A percentile compares a stretch with the other conserved stretches of the same genome.
These are phyloP conservation scores for Siderastrea siderea DNA, from an alignment of 92 coral and sea anemone species.

Conservation along the genomic window DNA sequence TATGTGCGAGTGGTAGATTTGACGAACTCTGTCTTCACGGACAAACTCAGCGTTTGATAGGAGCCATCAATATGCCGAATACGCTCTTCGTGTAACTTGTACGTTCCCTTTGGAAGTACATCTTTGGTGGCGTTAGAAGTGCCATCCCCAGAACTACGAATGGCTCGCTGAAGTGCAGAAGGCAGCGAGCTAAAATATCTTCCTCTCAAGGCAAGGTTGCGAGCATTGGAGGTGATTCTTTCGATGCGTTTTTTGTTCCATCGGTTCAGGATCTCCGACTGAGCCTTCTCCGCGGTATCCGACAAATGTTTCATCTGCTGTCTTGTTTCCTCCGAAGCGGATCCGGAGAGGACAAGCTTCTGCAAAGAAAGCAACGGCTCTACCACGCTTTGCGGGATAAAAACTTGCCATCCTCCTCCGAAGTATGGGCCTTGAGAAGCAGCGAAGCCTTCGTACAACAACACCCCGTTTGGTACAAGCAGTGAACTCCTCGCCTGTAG, in stretches of 20 bases:
- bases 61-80: slow-evolving; percentile 18
- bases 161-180: slow-evolving; percentile 13
- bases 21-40: slow-evolving; percentile 54
- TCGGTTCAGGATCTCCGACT: slow-evolving; percentile 13
- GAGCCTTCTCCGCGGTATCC: not conserved
- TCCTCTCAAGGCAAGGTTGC: slow-evolving; percentile 13
- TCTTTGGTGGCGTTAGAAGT: not conserved
- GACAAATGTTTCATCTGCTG: not conserved
- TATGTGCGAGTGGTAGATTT: slow-evolving; percentile 48
- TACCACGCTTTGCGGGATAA: slow-evolving; percentile 31
- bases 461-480: slow-evolving; percentile 41
- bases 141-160: slow-evolving; percentile 1
- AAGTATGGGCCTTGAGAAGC: slow-evolving; percentile 11
- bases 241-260: slow-evolving; percentile 32
- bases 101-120: slow-evolving; percentile 30
- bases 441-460: slow-evolving; percentile 32
- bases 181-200: slow-evolving; percentile 41
- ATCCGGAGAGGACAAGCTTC: not conserved
- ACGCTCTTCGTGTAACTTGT: slow-evolving; percentile 46
- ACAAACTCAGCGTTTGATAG: slow-evolving; percentile 20
- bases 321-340: not conserved
- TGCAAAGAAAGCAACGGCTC: slow-evolving; percentile 14
- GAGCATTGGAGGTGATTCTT: slow-evolving; percentile 9
- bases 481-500: not conserved
- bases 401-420: slow-evolving; percentile 46